Conservation (phyloP, 2,797 vertebrate species). For the Ataeniobius toweri region DNA sequence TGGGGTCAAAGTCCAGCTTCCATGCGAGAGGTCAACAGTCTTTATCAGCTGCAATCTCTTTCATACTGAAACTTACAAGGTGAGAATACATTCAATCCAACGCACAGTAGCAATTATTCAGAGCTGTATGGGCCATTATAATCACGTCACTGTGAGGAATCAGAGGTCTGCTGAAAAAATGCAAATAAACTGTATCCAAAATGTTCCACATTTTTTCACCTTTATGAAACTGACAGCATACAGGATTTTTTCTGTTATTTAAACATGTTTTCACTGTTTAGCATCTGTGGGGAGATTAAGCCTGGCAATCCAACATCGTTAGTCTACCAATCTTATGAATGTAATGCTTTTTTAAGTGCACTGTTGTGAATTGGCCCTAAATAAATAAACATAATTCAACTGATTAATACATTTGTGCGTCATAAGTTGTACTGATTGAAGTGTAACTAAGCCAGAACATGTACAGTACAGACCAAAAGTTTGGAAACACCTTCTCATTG, state of each 20-base stretch:
- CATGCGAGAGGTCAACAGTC: constrained; percentile 39
- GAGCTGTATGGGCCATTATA: constrained; percentile 28
- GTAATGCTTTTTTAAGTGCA: too few species aligned
- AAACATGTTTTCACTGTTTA: not conserved
- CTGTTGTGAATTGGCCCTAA: not conserved
- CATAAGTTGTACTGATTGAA: not conserved
- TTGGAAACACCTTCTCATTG: too few species aligned
- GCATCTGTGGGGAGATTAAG: not conserved
- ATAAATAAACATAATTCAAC: not conserved
- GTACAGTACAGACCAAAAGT: not conserved
- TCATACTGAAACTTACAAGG: constrained; percentile 14
- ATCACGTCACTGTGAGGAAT: constrained; percentile 6
- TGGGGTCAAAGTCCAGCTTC: constrained; percentile 7
- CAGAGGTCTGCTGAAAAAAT: not conserved
- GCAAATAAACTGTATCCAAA: not conserved
- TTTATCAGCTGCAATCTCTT: constrained; percentile 37
- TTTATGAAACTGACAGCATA: not conserved
- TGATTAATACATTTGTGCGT: not conserved
- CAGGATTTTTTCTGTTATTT: not conserved
- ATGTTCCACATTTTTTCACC: not conserved
- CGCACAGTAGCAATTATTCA: constrained; percentile 34
- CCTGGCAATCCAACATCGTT: not conserved
- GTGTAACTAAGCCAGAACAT: not conserved
- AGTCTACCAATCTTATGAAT: not conserved
- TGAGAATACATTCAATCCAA: constrained; percentile 29